phyloP scores from a whole-genome alignment of 2,113 vertebrate species.

The Cichladusa arquata region DNA sequence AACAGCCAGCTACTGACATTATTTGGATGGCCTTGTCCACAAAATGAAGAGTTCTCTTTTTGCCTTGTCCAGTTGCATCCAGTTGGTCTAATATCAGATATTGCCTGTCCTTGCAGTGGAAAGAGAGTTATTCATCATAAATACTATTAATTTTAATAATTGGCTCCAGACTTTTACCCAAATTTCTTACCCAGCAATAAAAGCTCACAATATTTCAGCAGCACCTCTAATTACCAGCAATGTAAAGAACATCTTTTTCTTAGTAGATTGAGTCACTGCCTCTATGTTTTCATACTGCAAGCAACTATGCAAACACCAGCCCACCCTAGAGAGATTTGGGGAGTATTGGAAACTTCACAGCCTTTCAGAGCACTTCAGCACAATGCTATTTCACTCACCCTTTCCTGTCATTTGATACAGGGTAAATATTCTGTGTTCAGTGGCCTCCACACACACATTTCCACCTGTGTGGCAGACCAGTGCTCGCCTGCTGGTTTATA shows the following conservation, averaged over 20 bases:
- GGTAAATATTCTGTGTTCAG: conserved; percentile 48
- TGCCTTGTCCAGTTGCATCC: not conserved
- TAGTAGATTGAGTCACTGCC: not conserved
- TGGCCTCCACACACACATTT: conserved; percentile 35
- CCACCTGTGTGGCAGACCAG: conserved; percentile 59
- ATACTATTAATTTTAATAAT: not conserved
- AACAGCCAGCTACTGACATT: not conserved
- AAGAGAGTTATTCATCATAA: not conserved
- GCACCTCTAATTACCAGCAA: not conserved
- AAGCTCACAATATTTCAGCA: not conserved
- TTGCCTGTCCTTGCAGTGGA: not conserved
- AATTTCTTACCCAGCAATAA: not conserved
- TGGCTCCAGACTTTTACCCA: not conserved
- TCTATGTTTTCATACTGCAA: not conserved
- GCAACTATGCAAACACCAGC: conserved; percentile 31
- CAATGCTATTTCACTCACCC: conserved; percentile 17
- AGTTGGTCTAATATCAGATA: not conserved
- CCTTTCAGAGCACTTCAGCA: conserved; percentile 7
- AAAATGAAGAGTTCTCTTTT: not conserved
- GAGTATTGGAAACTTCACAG: not conserved
- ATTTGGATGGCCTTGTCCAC: not conserved
- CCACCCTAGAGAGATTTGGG: conserved; percentile 49
- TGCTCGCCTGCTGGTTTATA: conserved; percentile 33
- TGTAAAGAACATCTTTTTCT: not conserved
- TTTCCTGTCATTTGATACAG: conserved; percentile 59